Conservation (phyloP, 2,888 invertebrate species). For the Hyposoter dolosus region DNA sequence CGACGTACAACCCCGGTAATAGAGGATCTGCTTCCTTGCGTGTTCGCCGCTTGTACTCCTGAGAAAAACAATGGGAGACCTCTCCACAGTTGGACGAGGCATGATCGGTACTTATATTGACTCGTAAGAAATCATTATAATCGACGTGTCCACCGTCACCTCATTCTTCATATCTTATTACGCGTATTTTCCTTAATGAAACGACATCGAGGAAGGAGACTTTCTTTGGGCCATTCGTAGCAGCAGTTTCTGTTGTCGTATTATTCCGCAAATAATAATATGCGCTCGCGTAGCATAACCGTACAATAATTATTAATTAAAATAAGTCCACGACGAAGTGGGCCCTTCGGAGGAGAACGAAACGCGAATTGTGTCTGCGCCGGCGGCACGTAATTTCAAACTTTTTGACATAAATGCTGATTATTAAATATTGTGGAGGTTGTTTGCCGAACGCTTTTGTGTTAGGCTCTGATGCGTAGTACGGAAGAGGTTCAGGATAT, state of each 20-base stretch:
- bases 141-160: conserved; percentile 66
- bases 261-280: conserved; percentile 32
- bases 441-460: conserved; percentile 63
- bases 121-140: conserved; percentile 68
- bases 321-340: conserved; percentile 33
- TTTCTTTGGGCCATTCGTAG: background rate
- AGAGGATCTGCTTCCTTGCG: conserved; percentile 63
- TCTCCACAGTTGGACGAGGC: conserved; percentile 30
- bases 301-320: conserved; percentile 54
- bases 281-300: background rate
- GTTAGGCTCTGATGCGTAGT: conserved; percentile 62
- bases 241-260: background rate
- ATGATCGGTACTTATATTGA: conserved; percentile 63
- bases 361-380: background rate
- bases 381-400: conserved; percentile 69
- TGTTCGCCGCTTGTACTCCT: conserved; percentile 39
- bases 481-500: conserved; percentile 30
- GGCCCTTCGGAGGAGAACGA: conserved; percentile 34
- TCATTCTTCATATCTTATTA: conserved; percentile 9
- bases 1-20: conserved; percentile 56
- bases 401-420: conserved; percentile 83
- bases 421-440: conserved; percentile 77
- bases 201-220: background rate
- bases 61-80: conserved; percentile 56
- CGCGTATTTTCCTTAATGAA: background rate